phyloP scores from a whole-genome alignment of 2,113 vertebrate species.

The Rana temporaria region DNA sequence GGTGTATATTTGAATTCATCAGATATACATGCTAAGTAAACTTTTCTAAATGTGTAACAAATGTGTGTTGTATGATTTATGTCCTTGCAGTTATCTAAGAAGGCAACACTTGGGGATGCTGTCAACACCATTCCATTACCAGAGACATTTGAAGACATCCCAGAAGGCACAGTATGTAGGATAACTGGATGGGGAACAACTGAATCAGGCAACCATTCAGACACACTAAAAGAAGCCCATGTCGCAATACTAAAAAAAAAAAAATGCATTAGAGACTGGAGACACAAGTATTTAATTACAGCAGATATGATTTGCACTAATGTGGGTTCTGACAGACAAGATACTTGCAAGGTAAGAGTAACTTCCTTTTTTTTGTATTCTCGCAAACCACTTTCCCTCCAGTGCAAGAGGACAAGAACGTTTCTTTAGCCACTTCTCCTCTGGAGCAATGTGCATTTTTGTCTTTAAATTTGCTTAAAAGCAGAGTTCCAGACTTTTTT shows the following conservation, averaged over 20 bases:
- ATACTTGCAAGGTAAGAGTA: slow-evolving; percentile 65
- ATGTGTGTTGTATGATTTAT: no score
- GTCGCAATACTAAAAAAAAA: slow-evolving; percentile 66
- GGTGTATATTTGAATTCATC: no score
- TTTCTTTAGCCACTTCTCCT: no score
- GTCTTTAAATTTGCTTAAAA: no score
- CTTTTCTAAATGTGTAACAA: no score
- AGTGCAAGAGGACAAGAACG: no score
- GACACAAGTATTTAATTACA: slow-evolving; percentile 63
- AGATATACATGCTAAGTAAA: no score
- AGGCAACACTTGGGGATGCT: slow-evolving; percentile 59
- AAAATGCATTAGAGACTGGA: slow-evolving; percentile 61
- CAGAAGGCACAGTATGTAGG: slow-evolving; percentile 60
- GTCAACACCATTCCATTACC: slow-evolving; percentile 63
- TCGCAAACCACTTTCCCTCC: no score
- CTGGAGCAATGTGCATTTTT: no score
- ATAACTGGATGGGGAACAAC: slow-evolving; percentile 69
- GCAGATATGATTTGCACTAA: slow-evolving; percentile 73
- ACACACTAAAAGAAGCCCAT: slow-evolving; percentile 69
- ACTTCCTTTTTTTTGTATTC: no score
- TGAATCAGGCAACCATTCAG: fast-evolving
- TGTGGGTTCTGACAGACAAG: slow-evolving; percentile 56
- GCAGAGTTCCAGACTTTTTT: no score
- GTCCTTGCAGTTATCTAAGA: slow-evolving; percentile 61
- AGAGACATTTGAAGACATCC: slow-evolving; percentile 43